Percentiles rank a stretch among this genome's conserved stretches.
phyloP scores from a whole-genome alignment of 2,797 vertebrate genomes.

The Manis javanica region DNA sequence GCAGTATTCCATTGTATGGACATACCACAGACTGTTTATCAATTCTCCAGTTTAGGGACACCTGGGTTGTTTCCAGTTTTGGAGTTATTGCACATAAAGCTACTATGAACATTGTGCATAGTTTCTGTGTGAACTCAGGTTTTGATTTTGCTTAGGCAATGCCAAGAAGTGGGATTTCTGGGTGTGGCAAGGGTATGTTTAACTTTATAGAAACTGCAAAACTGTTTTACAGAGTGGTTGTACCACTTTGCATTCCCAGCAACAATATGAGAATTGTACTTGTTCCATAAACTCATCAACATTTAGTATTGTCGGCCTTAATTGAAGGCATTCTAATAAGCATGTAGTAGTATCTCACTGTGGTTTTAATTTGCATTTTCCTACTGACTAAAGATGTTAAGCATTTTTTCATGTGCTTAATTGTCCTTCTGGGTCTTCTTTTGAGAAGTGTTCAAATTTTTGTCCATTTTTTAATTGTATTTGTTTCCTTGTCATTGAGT shows the following conservation, averaged over 20 bases:
- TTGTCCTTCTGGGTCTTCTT: neutral
- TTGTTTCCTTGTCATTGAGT: constrained; percentile 1
- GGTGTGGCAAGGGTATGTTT: neutral
- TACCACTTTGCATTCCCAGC: neutral
- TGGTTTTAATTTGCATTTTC: neutral
- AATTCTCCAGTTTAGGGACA: neutral
- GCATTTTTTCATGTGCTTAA: neutral
- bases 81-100: neutral
- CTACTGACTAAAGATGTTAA: neutral
- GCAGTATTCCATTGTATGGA: neutral
- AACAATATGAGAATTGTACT: neutral
- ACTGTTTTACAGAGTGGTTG: neutral
- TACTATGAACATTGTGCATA: neutral
- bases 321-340: neutral
- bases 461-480: neutral
- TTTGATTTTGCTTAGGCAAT: neutral
- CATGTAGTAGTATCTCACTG: neutral
- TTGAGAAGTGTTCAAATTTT: neutral
- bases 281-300: neutral
- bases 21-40: neutral
- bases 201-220: neutral
- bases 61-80: neutral
- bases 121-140: neutral
- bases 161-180: neutral
- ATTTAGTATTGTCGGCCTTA: neutral